A percentile compares a stretch with the other conserved stretches of the same genome.
phyloP scores from a whole-genome alignment of 2,797 vertebrate species.

The Sciurus carolinensis region DNA sequence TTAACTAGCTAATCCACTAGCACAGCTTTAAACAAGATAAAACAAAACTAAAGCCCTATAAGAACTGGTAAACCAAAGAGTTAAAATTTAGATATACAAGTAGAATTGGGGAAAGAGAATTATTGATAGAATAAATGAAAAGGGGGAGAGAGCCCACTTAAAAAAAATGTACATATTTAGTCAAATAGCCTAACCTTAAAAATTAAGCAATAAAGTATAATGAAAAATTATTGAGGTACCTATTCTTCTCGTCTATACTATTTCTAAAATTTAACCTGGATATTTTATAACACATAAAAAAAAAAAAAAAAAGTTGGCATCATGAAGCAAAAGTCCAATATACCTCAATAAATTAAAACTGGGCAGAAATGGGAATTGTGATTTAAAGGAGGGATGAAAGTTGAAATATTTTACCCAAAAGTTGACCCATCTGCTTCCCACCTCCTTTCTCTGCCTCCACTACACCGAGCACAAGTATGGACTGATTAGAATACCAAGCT shows the following conservation, averaged over 20 bases:
- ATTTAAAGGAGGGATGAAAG: conserved; percentile 49
- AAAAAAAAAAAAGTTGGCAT: not conserved
- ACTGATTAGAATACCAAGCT: not conserved
- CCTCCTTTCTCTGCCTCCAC: not conserved
- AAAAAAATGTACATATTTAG: conserved; percentile 21
- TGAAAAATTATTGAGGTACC: not conserved
- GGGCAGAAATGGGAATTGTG: conserved; percentile 21
- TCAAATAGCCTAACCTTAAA: not conserved
- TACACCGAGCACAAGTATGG: not conserved
- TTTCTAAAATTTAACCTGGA: not conserved
- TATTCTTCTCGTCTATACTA: not conserved
- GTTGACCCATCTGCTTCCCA: not conserved
- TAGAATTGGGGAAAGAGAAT: not conserved
- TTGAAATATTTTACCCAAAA: conserved; percentile 12
- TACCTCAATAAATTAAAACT: not conserved
- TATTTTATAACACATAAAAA: not conserved
- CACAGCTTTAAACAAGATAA: conserved; percentile 84
- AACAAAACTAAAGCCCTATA: conserved; percentile 82
- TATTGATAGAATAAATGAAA: conserved; percentile 18
- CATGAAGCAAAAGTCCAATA: not conserved
- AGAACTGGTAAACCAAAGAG: conserved; percentile 84
- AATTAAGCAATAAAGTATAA: not conserved
- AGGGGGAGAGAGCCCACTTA: not conserved
- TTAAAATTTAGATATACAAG: conserved; percentile 75
- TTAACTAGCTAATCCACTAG: conserved; percentile 82